A percentile compares a stretch with the other conserved stretches of the same genome.
Evolutionary conservation across 2,113 vertebrate genomes (phyloP).

Genomic region (Callionymus lyra): DNA sequence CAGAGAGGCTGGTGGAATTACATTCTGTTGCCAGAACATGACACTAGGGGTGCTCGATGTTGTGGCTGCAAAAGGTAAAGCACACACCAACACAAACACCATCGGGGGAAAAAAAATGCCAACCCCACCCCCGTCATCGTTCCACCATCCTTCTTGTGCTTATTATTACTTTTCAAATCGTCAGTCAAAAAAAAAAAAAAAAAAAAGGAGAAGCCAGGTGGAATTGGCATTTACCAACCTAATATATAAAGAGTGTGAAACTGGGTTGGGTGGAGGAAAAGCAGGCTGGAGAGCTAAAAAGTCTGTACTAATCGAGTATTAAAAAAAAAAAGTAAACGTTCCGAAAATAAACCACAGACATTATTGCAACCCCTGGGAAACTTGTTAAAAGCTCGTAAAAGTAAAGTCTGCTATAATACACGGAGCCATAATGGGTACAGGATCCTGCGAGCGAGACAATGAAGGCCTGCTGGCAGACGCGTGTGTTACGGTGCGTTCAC

Average conservation of each 20-base stretch:
- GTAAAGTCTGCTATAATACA: conserved; percentile 65
- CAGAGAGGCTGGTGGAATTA: conserved; percentile 21
- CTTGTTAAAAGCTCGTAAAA: conserved; percentile 79
- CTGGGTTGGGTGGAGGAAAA: conserved; percentile 20
- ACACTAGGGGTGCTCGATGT: conserved; percentile 44
- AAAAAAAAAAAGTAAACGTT: conserved; percentile 66
- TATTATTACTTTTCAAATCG: conserved; percentile 27
- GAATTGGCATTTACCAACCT: conserved; percentile 31
- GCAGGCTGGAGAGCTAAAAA: conserved; percentile 19
- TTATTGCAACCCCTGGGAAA: conserved; percentile 74
- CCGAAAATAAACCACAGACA: conserved; percentile 72
- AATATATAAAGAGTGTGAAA: conserved; percentile 35
- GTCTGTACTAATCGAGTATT: conserved; percentile 57
- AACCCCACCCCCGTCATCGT: conserved; percentile 11
- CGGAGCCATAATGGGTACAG: conserved; percentile 60
- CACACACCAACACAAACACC: conserved; percentile 22
- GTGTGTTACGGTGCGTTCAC: conserved; percentile 22
- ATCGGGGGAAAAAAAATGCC: conserved; percentile 10
- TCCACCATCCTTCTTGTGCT: conserved; percentile 12
- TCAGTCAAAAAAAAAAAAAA: conserved; percentile 36
- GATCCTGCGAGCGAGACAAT: conserved; percentile 61
- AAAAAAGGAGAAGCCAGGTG: conserved; percentile 30
- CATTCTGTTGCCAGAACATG: conserved; percentile 48
- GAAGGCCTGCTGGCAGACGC: conserved; percentile 56
- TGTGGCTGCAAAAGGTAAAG: conserved; percentile 25